Percentiles rank a stretch among this genome's conserved stretches.
These are phyloP conservation scores for Palythoa grandis DNA, from an alignment of 92 coral and sea anemone genomes.

Conservation along the genomic window DNA sequence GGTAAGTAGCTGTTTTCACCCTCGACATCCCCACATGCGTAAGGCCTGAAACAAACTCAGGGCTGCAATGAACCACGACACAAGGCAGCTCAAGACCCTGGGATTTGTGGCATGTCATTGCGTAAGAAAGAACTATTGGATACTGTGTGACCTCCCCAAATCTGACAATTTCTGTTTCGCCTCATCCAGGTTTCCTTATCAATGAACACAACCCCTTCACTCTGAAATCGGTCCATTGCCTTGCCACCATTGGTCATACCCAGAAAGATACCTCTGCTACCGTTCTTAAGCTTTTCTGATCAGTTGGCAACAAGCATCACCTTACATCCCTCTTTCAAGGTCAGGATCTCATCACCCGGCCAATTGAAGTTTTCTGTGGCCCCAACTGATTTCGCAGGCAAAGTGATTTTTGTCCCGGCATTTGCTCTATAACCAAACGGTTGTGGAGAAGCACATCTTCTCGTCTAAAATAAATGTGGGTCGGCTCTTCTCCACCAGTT, in stretches of 20 bases:
- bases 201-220: not conserved
- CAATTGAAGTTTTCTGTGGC: conserved; percentile 8
- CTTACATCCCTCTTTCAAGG: not conserved
- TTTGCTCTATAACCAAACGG: conserved; percentile 11
- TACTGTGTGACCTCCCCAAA: not conserved
- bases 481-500: not conserved
- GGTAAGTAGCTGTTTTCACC: not conserved
- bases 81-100: not conserved
- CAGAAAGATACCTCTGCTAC: not conserved
- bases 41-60: not conserved
- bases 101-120: not conserved
- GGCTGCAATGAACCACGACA: not conserved
- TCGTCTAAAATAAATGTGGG: conserved; percentile 26
- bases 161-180: not conserved
- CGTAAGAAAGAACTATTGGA: not conserved
- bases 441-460: conserved; percentile 36
- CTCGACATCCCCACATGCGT: not conserved
- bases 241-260: not conserved
- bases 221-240: not conserved
- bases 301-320: not conserved
- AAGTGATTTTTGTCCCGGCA: conserved; percentile 36
- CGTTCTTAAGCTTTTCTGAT: not conserved
- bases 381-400: conserved; percentile 20
- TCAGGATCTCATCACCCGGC: conserved; percentile 18
- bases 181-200: not conserved